phyloP scores from a whole-genome alignment of 2,888 invertebrate species.

The Cordilura impudica region DNA sequence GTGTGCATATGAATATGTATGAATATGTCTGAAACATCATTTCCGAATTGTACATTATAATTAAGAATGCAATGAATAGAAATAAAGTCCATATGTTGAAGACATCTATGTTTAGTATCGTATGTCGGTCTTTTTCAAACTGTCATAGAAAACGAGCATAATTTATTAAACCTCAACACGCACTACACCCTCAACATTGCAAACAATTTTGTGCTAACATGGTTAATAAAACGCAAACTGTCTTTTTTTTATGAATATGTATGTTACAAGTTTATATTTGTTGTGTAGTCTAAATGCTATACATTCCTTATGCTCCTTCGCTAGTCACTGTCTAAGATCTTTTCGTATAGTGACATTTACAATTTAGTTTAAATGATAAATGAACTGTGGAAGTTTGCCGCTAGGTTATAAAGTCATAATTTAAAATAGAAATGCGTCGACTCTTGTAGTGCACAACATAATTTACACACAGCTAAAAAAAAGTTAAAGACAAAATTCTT shows the following conservation, averaged over 20 bases:
- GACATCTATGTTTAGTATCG: conserved; percentile 1
- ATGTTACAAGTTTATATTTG: no score
- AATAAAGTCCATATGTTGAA: neutral
- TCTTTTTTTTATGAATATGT: neutral
- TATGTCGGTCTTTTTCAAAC: conserved; percentile 47
- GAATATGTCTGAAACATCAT: conserved; percentile 26
- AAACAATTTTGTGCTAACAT: conserved; percentile 39
- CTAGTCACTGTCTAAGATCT: conserved; percentile 21
- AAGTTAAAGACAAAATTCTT: conserved; percentile 15
- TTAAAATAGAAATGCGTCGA: conserved; percentile 22
- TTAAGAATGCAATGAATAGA: no score
- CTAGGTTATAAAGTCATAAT: conserved; percentile 58
- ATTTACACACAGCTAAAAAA: conserved; percentile 2
- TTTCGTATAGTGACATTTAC: conserved; percentile 62
- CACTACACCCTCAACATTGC: conserved; percentile 57
- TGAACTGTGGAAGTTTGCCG: conserved; percentile 72
- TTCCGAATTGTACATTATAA: conserved; percentile 55
- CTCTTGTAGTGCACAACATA: conserved; percentile 1
- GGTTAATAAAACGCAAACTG: conserved; percentile 6
- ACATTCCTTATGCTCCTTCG: neutral
- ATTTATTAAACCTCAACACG: conserved; percentile 58
- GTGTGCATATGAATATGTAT: neutral
- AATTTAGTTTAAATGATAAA: conserved; percentile 71
- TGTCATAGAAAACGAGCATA: conserved; percentile 40
- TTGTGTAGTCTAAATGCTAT: neutral